phyloP scores from a whole-genome alignment of 2,113 vertebrate species.

The Solea senegalensis region DNA sequence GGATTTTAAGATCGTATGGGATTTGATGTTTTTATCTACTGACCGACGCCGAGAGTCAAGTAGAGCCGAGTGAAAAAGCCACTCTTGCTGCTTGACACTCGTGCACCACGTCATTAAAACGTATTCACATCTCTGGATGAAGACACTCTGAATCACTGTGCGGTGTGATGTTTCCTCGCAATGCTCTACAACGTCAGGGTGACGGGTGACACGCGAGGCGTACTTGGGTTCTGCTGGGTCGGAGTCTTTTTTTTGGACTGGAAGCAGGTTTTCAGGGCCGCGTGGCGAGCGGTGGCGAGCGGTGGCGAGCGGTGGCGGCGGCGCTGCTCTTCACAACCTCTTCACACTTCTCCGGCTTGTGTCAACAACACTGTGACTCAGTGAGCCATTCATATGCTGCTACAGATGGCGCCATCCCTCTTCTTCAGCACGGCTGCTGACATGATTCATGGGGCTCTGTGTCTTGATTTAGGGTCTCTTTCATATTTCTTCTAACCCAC shows the following conservation, averaged over 20 bases:
- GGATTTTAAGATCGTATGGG: too few relatives aligned
- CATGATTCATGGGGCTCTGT: constrained; percentile 82
- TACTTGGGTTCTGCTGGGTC: constrained; percentile 58
- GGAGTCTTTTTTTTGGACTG: constrained; percentile 48
- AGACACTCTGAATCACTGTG: constrained; percentile 4
- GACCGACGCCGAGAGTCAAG: too few relatives aligned
- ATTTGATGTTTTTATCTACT: too few relatives aligned
- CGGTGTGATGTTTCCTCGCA: constrained; percentile 9
- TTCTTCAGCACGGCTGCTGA: constrained; percentile 69
- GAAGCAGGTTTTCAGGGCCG: constrained; percentile 57
- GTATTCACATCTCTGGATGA: background rate
- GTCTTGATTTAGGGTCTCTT: constrained; percentile 80
- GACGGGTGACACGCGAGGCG: constrained; percentile 55
- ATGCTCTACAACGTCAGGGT: constrained; percentile 65
- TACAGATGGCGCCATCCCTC: constrained; percentile 73
- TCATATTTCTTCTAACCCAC: constrained; percentile 78
- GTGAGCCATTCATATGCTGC: constrained; percentile 76
- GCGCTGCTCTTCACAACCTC: constrained; percentile 75
- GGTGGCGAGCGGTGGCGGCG: background rate
- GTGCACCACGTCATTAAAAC: background rate
- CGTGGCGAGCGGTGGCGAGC: constrained; percentile 42
- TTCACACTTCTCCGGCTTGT: constrained; percentile 74
- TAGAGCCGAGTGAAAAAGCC: too few relatives aligned
- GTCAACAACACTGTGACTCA: constrained; percentile 73
- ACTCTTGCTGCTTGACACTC: too few relatives aligned